Evolutionary conservation across 2,888 invertebrate genomes (phyloP).

Genomic region (Morpho deidamia): DNA sequence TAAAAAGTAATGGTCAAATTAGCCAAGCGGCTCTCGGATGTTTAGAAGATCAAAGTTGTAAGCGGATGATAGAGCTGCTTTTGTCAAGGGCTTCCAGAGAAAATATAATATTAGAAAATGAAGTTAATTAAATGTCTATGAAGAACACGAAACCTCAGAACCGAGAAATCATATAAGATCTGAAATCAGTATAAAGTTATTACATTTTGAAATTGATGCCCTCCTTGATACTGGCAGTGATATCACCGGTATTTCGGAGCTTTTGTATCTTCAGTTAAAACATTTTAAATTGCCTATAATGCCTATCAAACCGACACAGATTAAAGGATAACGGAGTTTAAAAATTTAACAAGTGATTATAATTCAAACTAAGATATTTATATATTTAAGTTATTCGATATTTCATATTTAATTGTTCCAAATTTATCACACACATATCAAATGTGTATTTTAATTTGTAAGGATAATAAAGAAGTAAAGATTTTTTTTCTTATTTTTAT

Average conservation of each 20-base stretch:
- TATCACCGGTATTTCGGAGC: slow-evolving; percentile 17
- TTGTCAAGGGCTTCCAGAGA: background rate
- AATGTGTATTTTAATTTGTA: background rate
- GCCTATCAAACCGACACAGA: slow-evolving; percentile 14
- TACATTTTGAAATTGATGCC: background rate
- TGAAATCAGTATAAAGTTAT: slow-evolving; percentile 9
- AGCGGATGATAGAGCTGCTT: background rate
- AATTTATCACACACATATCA: background rate
- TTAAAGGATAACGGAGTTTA: slow-evolving; percentile 18
- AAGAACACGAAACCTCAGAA: background rate
- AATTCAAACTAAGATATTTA: slow-evolving; percentile 5
- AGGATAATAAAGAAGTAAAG: background rate
- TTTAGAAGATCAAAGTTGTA: background rate
- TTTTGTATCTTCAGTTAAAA: background rate
- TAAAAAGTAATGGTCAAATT: background rate
- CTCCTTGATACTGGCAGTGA: slow-evolving; percentile 24
- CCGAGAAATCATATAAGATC: background rate
- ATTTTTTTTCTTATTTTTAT: too few species aligned
- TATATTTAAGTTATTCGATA: background rate
- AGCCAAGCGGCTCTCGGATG: background rate
- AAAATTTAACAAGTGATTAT: slow-evolving; percentile 10
- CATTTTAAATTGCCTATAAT: slow-evolving; percentile 2
- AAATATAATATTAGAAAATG: background rate
- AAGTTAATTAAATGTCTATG: background rate
- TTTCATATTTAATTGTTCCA: slow-evolving; percentile 7